These are phyloP conservation scores for Lasioglossum albipes DNA, from an alignment of 1,140 invertebrate genomes.

Conservation along the genomic window DNA sequence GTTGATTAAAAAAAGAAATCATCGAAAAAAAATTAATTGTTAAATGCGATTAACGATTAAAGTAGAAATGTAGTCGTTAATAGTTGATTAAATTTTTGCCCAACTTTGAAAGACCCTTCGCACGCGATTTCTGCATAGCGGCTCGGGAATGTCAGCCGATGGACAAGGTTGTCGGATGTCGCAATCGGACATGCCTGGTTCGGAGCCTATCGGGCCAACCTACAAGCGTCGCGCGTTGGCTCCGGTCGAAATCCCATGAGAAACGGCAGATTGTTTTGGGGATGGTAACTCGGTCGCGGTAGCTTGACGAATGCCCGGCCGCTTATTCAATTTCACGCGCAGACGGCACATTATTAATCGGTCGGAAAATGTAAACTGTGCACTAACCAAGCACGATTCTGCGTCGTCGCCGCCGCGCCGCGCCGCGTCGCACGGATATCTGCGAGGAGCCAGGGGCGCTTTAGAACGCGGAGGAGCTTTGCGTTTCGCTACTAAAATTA, in stretches of 20 bases:
- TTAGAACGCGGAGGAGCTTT: not conserved
- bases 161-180: conserved; percentile 1
- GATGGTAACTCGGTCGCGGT: conserved; percentile 19
- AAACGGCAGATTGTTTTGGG: conserved; percentile 53
- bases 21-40: too few relatives aligned
- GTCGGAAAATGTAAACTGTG: conserved; percentile 37
- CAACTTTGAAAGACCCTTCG: too few relatives aligned
- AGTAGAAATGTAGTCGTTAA: too few relatives aligned
- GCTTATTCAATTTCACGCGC: conserved; percentile 56
- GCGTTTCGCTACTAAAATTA: conserved; percentile 29
- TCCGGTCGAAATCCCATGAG: conserved; percentile 43
- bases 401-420: too few relatives aligned
- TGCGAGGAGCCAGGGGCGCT: not conserved
- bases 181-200: conserved; percentile 7
- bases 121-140: too few relatives aligned
- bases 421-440: not conserved
- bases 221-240: conserved; percentile 29
- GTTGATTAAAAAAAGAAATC: too few relatives aligned
- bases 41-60: too few relatives aligned
- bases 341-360: conserved; percentile 57
- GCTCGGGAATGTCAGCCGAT: too few relatives aligned
- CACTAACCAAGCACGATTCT: not conserved
- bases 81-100: too few relatives aligned
- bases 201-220: not conserved
- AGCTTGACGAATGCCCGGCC: conserved; percentile 42